Base-by-base conservation (phyloP, 2,888 invertebrate genomes). In the Chrysomela aeneicollis region DNA sequence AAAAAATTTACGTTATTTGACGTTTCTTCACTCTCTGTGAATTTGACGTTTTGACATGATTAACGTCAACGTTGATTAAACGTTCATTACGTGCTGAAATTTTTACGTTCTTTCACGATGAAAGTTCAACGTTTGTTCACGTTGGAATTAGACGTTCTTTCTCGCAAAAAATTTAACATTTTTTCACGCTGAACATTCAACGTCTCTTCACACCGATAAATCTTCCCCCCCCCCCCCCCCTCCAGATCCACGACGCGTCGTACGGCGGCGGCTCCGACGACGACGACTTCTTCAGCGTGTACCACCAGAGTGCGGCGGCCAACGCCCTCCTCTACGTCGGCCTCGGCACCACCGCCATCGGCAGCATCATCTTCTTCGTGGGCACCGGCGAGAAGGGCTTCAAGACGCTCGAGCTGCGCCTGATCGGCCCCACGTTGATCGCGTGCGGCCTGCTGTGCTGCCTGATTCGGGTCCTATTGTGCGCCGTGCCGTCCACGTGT, bases 361-460 rank as follows among this genome's bases (percentile, higher is more conserved):
- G 94, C 62, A 88, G 93, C 77, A 92, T 94, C 76, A 92, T 94
- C 76, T 92, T 93, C 81, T 94, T 94, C 85, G 94, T 94, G 72
- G 94, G 94, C 75, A 93, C 94, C 71, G 94, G 94, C 78, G 94
- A 94, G 85, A 93, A 94, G 84, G 87, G 90, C 84, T 94, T 91
- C 88, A 93, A 90, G 84, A 94, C 94, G 71, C 89, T 92, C 71
- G 94, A 93, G 80, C 85, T 95, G 74, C 89, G 93, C 76, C 87
- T 94, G 78, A 93, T 94, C 83, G 95, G 95, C 69, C 94, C 94
- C 69, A 91, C 92, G 69, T 72, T 83, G 64, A 75, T 79, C 80
- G 89, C 87, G 77, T 87, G 92, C 75, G 94, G 94, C 74, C 87
- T 93, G 76, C 86, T 92, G 73, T 93, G 93, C 84, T 93, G 93